Evolutionary conservation across 2,888 invertebrate species (phyloP).

Genomic region (Eupithecia insigniata): DNA sequence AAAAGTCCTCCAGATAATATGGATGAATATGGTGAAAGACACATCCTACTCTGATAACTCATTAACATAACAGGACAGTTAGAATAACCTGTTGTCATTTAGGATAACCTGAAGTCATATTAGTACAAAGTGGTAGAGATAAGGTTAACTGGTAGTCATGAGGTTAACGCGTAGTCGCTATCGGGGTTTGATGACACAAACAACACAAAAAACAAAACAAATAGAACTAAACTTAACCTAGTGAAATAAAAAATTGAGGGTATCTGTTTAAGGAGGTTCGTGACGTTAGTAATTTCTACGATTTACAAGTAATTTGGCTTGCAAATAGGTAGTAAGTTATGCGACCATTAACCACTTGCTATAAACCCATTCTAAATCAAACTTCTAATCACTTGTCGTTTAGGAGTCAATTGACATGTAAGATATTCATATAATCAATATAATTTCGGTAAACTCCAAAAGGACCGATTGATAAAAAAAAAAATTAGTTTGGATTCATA

Average conservation of each 20-base stretch:
- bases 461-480: too few species aligned
- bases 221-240: constrained; percentile 18
- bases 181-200: not conserved
- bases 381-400: not conserved
- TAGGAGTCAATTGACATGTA: not conserved
- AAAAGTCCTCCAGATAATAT: not conserved
- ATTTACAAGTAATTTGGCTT: not conserved
- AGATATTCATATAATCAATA: not conserved
- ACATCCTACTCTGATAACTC: not conserved
- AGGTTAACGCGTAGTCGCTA: not conserved
- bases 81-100: not conserved
- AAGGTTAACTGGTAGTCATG: too few species aligned
- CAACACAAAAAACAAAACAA: too few species aligned
- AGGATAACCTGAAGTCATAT: not conserved
- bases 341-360: not conserved
- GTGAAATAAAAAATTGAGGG: constrained; percentile 23
- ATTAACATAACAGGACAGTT: not conserved
- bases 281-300: not conserved
- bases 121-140: too few species aligned
- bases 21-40: constrained; percentile 13
- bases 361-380: not conserved
- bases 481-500: too few species aligned
- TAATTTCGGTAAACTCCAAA: not conserved
- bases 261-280: constrained; percentile 11
- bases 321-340: not conserved